Percentiles rank a stretch among this genome's conserved stretches.
These are phyloP conservation scores for Remorina albescens DNA, from an alignment of 2,797 vertebrate species.

Conservation along the genomic window DNA sequence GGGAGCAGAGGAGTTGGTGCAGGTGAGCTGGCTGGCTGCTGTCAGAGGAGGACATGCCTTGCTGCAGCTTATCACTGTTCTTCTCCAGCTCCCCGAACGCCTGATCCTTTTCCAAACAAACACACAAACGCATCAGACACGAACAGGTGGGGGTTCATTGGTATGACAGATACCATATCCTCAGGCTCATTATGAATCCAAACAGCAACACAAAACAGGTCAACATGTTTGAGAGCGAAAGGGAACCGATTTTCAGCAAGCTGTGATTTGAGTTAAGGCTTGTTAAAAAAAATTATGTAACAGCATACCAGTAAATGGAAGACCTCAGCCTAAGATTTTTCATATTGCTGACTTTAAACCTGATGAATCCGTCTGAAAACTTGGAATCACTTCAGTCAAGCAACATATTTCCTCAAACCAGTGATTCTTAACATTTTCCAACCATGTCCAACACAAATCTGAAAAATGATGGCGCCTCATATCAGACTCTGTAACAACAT, in stretches of 20 bases:
- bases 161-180: neutral
- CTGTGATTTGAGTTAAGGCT: neutral
- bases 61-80: slow-evolving; percentile 96
- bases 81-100: slow-evolving; percentile 98
- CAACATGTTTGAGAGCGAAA: neutral
- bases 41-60: slow-evolving; percentile 92
- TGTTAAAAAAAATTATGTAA: neutral
- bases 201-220: neutral
- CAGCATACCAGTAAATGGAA: neutral
- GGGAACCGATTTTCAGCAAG: neutral
- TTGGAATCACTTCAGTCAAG: no score
- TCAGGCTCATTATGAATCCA: neutral
- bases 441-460: no score
- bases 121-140: slow-evolving; percentile 13
- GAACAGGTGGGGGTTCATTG: neutral
- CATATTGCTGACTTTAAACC: neutral
- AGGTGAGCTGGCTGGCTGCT: slow-evolving; percentile 98
- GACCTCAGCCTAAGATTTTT: neutral
- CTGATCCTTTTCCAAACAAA: slow-evolving; percentile 88
- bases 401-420: no score
- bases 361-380: neutral
- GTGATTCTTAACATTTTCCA: no score
- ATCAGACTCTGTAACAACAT: no score
- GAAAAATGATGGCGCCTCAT: no score
- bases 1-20: slow-evolving; percentile 95